Evolutionary conservation across 2,888 invertebrate species (phyloP), one percentile per base, ranked within the genome.

Genomic region (Xestia xanthographa): DNA sequence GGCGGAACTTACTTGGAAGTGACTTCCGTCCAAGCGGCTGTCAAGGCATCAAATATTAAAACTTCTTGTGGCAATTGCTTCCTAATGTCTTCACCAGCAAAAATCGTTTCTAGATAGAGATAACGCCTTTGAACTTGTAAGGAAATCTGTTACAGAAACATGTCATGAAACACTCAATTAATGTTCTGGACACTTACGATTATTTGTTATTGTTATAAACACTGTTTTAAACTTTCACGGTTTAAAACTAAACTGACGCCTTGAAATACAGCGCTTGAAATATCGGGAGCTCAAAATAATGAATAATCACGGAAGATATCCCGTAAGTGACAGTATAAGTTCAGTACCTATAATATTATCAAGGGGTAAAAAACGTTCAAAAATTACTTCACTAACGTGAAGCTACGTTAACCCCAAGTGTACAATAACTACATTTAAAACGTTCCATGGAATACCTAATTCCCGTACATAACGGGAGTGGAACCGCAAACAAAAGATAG

Each of bases 41-140:
- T 98, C 50, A 99, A 94, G 22, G 95, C 95, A 89, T 98, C 98
- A 95, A 98, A 99, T 81, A 98, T 97, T 74, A 97, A 95, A 0
- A 98, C 97, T 94, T 98, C 98, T 75, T 94, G 94, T 0, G 99
- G 98, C 72, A 99, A 94, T 92, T 99, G 98, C 87, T 98, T 98
- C 79, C 98, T 97, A 77, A 99, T 98, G 92, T 99, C 99, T 93
- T 99, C 99, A 0, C 98, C 98, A 83, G 97, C 96, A 94, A 99
- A 99, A 92, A 99, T 99, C 91, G 98, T 99, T 97, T 99, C 98
- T 66, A 99, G 96, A 92, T 99, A 99, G 82, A 98, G 95, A 97
- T 98, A 99, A 83, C 98, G 98, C 43, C 98, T 97, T 94, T 99
- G 99, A 0, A 99, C 98, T 90, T 97, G 97, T n/a, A 99, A 95